These are phyloP conservation scores for Melipona bicolor DNA, from an alignment of 2,888 invertebrate species.

Conservation along the genomic window DNA sequence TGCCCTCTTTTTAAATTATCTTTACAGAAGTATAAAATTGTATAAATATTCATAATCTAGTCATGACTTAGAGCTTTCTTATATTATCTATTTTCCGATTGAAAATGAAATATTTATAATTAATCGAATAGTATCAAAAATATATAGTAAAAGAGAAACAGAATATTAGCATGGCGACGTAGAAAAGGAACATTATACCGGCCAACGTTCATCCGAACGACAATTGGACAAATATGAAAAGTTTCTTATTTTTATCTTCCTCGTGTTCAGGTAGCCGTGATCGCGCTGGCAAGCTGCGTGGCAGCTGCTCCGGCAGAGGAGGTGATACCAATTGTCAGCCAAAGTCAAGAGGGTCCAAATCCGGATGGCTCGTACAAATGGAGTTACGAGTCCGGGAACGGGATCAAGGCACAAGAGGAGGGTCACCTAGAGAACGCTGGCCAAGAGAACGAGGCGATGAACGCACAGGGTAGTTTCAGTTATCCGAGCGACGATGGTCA, in stretches of 20 bases:
- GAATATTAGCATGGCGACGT: too few relatives aligned
- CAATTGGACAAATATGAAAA: too few relatives aligned
- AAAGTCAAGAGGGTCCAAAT: constrained; percentile 79
- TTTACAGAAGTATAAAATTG: too few relatives aligned
- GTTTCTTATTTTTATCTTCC: not conserved
- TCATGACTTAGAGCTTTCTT: too few relatives aligned
- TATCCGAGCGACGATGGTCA: constrained; percentile 83
- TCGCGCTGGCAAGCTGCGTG: constrained; percentile 71
- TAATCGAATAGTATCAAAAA: too few relatives aligned
- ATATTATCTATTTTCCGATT: too few relatives aligned
- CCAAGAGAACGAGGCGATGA: constrained; percentile 76
- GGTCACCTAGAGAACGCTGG: constrained; percentile 80
- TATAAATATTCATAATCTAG: too few relatives aligned
- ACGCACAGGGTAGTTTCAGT: constrained; percentile 81
- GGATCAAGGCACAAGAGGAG: constrained; percentile 83
- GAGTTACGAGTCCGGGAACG: constrained; percentile 84
- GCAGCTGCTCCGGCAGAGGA: constrained; percentile 69
- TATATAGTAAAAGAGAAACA: too few relatives aligned
- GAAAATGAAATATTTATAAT: too few relatives aligned
- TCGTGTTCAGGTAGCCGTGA: constrained; percentile 67
- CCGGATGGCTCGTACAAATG: constrained; percentile 81
- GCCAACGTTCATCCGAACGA: too few relatives aligned
- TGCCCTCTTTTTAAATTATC: too few relatives aligned
- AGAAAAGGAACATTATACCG: too few relatives aligned
- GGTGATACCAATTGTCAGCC: constrained; percentile 79